phyloP scores from a whole-genome alignment of 2,113 vertebrate species.

The Redunca redunca region DNA sequence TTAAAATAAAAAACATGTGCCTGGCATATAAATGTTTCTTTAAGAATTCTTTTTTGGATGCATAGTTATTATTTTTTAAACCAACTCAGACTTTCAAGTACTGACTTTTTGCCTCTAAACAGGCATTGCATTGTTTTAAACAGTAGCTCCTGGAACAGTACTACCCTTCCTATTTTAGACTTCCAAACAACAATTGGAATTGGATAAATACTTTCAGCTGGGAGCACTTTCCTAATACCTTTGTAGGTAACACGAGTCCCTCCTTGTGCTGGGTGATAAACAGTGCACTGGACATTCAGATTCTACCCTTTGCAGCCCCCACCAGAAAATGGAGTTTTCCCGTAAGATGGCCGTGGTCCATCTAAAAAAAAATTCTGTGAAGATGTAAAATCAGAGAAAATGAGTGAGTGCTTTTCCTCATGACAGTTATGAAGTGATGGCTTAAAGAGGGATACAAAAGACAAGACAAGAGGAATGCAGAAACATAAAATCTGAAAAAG shows the following conservation, averaged over 20 bases:
- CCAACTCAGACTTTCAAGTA: constrained; percentile 65
- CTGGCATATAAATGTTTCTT: constrained; percentile 55
- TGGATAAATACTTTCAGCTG: constrained; percentile 83
- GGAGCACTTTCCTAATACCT: constrained; percentile 78
- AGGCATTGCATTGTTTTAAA: constrained; percentile 76
- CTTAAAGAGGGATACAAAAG: neutral
- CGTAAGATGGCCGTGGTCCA: neutral
- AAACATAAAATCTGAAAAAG: neutral
- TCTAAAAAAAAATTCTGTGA: constrained; percentile 9
- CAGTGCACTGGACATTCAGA: neutral
- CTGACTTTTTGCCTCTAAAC: constrained; percentile 66
- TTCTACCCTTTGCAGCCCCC: neutral
- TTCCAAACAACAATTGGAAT: constrained; percentile 77
- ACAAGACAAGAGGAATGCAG: neutral
- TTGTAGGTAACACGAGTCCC: constrained; percentile 74
- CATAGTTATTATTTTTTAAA: constrained; percentile 72
- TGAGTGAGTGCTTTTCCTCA: neutral
- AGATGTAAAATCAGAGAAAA: constrained; percentile 37
- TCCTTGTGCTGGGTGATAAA: constrained; percentile 36
- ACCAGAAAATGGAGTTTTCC: neutral
- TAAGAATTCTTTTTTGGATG: constrained; percentile 73
- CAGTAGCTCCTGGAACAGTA: constrained; percentile 79
- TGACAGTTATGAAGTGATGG: neutral
- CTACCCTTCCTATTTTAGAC: constrained; percentile 74
- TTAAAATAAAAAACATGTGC: constrained; percentile 80